Base-by-base conservation (phyloP, 2,113 vertebrate genomes). In the Chaenocephalus aceratus region DNA sequence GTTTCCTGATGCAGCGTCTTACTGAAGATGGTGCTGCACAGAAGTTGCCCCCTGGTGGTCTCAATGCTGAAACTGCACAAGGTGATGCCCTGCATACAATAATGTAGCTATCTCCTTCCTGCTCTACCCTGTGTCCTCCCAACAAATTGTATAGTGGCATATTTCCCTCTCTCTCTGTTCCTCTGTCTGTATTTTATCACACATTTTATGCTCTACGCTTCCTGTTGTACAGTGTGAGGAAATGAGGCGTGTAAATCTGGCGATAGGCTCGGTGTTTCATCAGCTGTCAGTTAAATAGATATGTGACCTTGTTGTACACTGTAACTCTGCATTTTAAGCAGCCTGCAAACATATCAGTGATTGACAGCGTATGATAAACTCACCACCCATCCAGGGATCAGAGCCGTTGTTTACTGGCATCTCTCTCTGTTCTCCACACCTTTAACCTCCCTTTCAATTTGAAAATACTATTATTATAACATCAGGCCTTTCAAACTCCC, bases 11-110 rank as follows among this genome's bases (percentile, higher is more conserved):
- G 72, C 92, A 96, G 94, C 79, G 72, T 92, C 90, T 86, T 41
- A 82, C 90, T 74, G 93, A 93, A 4, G 89, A 94, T 1, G 89
- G 91, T 46, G 51, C 88, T 75, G 48, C 90, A 89, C 93, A 93
- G 85, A 95, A 91, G 94, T 89, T 89, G 90, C 95, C 94, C 92
- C 88, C 94, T 93, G 87, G 92, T 94, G 94, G 94, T 81, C 78
- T 88, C 82, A 93, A 89, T 51, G 67, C 92, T 79, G 89, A 94
- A 91, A 89, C 89, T 92, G 88, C 92, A 93, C 89, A 92, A 95
- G 95, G 95, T 96, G 91, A 94, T 75, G 75, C 61, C 71, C 79
- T 62, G 71, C 78, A 36, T 58, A 14, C 69, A 73, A 59, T 66
- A 26, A 75, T 10, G 57, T 53, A 46, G 12, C 51, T 54, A 61